A percentile compares a stretch with the other conserved stretches of the same genome.
Conservation (phyloP, 2,888 invertebrate species). For the Tanypteryx hageni region DNA sequence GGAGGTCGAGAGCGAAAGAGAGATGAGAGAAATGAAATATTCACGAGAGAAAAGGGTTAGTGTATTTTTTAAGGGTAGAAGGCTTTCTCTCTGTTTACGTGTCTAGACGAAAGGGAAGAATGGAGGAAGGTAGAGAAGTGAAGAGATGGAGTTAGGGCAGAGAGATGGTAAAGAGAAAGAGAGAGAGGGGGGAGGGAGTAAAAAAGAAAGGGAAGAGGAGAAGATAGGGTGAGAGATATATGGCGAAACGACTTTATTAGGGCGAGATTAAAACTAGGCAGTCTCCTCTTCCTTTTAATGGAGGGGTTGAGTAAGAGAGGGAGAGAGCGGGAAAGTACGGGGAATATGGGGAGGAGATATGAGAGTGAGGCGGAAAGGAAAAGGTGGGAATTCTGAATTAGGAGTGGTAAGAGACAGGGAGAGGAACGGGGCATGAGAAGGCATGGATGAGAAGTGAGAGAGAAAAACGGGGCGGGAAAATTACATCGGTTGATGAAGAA, state of each 20-base stretch:
- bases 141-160: neutral
- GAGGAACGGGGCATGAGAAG: neutral
- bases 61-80: neutral
- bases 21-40: neutral
- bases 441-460: too few relatives aligned
- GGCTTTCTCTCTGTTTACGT: neutral
- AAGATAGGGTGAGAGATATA: neutral
- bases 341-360: neutral
- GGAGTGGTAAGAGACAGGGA: neutral
- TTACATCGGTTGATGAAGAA: neutral
- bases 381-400: neutral
- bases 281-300: neutral
- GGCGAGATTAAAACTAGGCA: slow-evolving; percentile 10
- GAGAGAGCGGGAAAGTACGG: neutral
- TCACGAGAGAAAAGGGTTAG: neutral
- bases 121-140: neutral
- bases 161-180: too few relatives aligned
- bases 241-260: slow-evolving; percentile 14
- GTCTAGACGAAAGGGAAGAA: neutral
- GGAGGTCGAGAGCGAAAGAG: neutral
- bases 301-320: neutral
- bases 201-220: neutral
- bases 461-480: too few relatives aligned
- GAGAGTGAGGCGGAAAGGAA: neutral
- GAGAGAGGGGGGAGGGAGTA: too few relatives aligned